phyloP scores from a whole-genome alignment of 2,797 vertebrate species.

The Poecilia gillii region DNA sequence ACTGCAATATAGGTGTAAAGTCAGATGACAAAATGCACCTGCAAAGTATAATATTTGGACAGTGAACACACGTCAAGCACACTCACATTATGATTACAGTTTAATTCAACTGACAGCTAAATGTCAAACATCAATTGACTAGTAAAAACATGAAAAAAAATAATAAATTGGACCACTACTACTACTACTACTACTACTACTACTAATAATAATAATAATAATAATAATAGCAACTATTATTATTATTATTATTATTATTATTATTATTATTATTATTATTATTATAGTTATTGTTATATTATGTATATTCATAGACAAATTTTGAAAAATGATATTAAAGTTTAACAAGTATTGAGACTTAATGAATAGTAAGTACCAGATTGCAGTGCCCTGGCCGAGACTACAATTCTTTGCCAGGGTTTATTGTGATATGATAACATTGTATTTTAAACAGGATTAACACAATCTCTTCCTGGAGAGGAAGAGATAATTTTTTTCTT shows the following conservation, averaged over 20 bases:
- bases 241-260: too few relatives aligned
- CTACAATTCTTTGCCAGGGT: neutral
- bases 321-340: neutral
- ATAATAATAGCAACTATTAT: neutral
- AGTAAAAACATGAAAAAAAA: neutral
- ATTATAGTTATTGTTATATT: neutral
- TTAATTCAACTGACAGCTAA: slow-evolving; percentile 28
- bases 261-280: too few relatives aligned
- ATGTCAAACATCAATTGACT: neutral
- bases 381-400: slow-evolving; percentile 35
- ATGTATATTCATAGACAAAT: neutral
- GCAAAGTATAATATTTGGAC: neutral
- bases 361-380: neutral
- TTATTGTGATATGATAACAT: neutral
- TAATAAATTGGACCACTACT: neutral
- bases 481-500: neutral
- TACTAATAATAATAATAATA: too few relatives aligned
- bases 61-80: neutral
- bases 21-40: neutral
- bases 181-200: too few relatives aligned
- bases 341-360: neutral
- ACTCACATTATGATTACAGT: slow-evolving; percentile 23
- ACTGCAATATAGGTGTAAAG: neutral
- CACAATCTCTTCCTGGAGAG: neutral
- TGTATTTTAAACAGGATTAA: neutral